Percentiles rank a stretch among this genome's conserved stretches.
Evolutionary conservation across 2,888 invertebrate species (phyloP).

Genomic region (Strigamia transsilvanica): DNA sequence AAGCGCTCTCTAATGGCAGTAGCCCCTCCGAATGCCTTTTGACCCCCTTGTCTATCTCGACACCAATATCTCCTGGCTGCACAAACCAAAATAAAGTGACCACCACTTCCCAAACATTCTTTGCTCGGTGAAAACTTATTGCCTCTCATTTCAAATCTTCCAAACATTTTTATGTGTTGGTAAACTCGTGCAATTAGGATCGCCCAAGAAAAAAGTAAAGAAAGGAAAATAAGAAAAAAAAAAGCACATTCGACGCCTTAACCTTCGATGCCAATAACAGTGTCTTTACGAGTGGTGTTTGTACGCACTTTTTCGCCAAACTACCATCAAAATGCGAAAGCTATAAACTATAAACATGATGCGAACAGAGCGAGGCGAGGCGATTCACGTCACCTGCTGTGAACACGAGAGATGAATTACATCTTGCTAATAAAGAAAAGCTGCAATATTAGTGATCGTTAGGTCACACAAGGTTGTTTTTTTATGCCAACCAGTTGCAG

Average conservation of each 20-base stretch:
- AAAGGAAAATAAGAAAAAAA: not conserved
- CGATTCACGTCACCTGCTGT: slow-evolving; percentile 8
- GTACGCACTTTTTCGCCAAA: slow-evolving; percentile 18
- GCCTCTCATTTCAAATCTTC: not conserved
- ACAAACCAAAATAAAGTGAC: slow-evolving; percentile 26
- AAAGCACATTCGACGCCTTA: not conserved
- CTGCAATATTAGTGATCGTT: too few species aligned
- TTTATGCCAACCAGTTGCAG: too few species aligned
- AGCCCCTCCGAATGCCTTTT: not conserved
- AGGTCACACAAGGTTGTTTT: too few species aligned
- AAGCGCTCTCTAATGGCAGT: slow-evolving; percentile 23
- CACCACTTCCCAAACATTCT: not conserved
- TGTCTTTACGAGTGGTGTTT: slow-evolving; percentile 1
- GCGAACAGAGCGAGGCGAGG: not conserved
- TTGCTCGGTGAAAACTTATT: not conserved
- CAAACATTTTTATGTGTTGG: not conserved
- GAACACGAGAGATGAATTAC: not conserved
- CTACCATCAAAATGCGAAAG: slow-evolving; percentile 16
- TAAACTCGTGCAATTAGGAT: not conserved
- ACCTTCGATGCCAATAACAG: slow-evolving; percentile 18
- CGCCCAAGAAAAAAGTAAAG: not conserved
- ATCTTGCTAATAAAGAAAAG: not conserved
- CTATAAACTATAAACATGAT: not conserved
- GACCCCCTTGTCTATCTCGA: slow-evolving; percentile 31
- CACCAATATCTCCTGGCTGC: slow-evolving; percentile 11